Base-by-base conservation (phyloP, 2,888 invertebrate genomes). In the Trichogramma evanescens region DNA sequence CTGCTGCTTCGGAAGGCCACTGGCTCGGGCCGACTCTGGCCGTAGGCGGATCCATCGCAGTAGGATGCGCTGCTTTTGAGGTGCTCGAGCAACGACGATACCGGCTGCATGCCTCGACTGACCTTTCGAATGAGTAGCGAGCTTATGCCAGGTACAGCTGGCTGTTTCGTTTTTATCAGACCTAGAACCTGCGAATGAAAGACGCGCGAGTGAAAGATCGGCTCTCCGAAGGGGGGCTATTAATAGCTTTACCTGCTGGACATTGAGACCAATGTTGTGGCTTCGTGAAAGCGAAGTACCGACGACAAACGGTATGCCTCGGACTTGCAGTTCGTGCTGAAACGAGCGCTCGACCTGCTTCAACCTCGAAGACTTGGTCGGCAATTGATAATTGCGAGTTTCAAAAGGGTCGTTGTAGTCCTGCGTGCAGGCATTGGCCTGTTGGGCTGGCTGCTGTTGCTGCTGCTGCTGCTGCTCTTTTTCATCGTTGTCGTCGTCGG, bases 301-400 rank as follows among this genome's bases (percentile, higher is more conserved):
- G 51, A 83, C 82, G 2, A 86, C 81, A 70, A 86, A 86, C 0
- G 86, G 86, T 62, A 87, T 85, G 64, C 82, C 81, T 38, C 79
- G 75, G 58, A 80, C 79, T 67, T 80, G 79, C 60, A 77, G 78
- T 61, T 73, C 70, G 63, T 79, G 78, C 68, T 81, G 81, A 69
- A 81, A 83, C 7, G 82, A 80, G 70, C 81, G 80, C 42, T 82
- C 81, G 0, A 82, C 82, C 70, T 83, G 83, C 71, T 86, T 87
- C 81, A 86, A 80, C 70, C 82, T 83, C 0, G 87, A 87, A 0
- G 87, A 82, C n/a, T 84, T 81, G 0, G 87, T 87, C 4, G 87
- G 86, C 71, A 81, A 69, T 72, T 86, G 84, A 71, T 87, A 87
- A 58, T 68, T 75, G 57, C 69, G 69, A 26, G 61, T 62, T 10